A percentile compares a stretch with the other conserved stretches of the same genome.
phyloP scores from a whole-genome alignment of 1,140 invertebrate species.

The Dendrolimus punctatus region DNA sequence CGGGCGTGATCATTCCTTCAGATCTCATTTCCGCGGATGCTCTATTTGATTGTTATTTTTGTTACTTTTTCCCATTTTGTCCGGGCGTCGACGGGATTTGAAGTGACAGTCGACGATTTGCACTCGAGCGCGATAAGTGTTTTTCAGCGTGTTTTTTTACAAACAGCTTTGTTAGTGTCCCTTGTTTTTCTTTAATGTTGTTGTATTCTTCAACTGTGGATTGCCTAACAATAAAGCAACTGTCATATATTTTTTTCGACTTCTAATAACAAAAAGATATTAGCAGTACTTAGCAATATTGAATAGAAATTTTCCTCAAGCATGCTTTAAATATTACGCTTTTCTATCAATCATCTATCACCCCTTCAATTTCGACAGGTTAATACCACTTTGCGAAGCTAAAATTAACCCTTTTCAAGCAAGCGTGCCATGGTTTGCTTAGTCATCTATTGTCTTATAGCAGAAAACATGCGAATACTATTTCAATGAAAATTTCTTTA shows the following conservation, averaged over 20 bases:
- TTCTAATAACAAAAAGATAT: too few relatives aligned
- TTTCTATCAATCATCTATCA: too few relatives aligned
- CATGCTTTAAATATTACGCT: too few relatives aligned
- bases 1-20: constrained; percentile 65
- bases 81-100: constrained; percentile 48
- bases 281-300: too few relatives aligned
- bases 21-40: constrained; percentile 68
- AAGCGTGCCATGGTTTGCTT: too few relatives aligned
- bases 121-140: constrained; percentile 68
- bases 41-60: constrained; percentile 72
- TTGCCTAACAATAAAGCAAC: neutral
- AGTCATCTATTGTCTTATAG: constrained; percentile 1
- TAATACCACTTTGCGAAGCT: too few relatives aligned
- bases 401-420: too few relatives aligned
- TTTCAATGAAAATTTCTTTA: neutral
- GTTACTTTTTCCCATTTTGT: constrained; percentile 60
- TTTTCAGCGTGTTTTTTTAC: constrained; percentile 57
- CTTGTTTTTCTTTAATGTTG: constrained; percentile 24
- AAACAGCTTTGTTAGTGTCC: constrained; percentile 56
- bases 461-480: constrained; percentile 1
- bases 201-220: constrained; percentile 10
- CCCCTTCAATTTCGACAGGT: too few relatives aligned
- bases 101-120: constrained; percentile 68
- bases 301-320: too few relatives aligned
- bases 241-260: too few relatives aligned